Evolutionary conservation across 1,140 invertebrate genomes (phyloP).

Genomic region (Tachypleus tridentatus): DNA sequence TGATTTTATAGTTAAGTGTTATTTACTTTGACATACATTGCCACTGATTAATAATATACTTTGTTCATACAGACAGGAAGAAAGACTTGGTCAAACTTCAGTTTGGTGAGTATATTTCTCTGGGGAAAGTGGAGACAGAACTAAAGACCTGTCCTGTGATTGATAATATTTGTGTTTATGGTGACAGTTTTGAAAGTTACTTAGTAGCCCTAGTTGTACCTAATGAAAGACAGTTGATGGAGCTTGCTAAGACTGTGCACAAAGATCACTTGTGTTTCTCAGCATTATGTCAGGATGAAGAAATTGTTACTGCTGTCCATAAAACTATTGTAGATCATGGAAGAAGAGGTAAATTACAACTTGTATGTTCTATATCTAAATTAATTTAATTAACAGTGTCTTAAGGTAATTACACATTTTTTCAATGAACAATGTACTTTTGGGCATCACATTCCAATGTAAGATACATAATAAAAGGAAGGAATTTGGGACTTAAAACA

Average conservation of each 20-base stretch:
- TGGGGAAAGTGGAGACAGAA: slow-evolving; percentile 34
- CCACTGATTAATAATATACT: too few species aligned
- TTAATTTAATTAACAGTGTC: too few species aligned
- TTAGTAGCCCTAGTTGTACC: slow-evolving; percentile 87
- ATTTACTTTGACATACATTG: too few species aligned
- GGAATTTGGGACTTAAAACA: too few species aligned
- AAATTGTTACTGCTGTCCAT: slow-evolving; percentile 65
- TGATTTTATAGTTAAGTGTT: too few species aligned
- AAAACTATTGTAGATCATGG: slow-evolving; percentile 64
- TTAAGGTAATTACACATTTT: too few species aligned
- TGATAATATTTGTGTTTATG: slow-evolving; percentile 40
- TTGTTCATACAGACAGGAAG: slow-evolving; percentile 36
- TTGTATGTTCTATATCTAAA: too few species aligned
- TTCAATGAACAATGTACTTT: too few species aligned
- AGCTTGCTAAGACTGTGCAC: slow-evolving; percentile 51
- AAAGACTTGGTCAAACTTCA: slow-evolving; percentile 45
- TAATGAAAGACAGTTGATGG: slow-evolving; percentile 50
- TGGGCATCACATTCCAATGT: too few species aligned
- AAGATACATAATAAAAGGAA: too few species aligned
- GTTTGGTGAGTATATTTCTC: slow-evolving; percentile 39
- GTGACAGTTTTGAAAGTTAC: slow-evolving; percentile 46
- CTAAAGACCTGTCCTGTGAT: slow-evolving; percentile 38
- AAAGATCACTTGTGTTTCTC: slow-evolving; percentile 49
- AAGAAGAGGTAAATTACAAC: slow-evolving; percentile 44
- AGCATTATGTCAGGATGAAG: slow-evolving; percentile 54